Evolutionary conservation across 2,888 invertebrate species (phyloP), one percentile per base, ranked within the genome.

Genomic region (Orthonevra nobilis): DNA sequence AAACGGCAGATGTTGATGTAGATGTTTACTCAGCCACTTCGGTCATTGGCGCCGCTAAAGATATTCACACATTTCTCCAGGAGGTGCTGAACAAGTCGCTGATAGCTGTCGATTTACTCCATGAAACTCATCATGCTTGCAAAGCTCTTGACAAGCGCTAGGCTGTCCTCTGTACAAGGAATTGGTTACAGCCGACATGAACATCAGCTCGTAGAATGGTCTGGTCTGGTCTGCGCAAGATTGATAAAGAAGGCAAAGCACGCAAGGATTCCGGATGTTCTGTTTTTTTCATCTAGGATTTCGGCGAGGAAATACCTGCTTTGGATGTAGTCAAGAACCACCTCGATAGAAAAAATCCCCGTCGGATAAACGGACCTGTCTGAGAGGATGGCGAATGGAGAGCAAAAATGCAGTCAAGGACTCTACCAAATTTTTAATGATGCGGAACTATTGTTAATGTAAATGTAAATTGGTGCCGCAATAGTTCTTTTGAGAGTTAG

Each of bases 81-180:
- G 97, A 97, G 90, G 98, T 99, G 56, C 90, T 99, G 83, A 99
- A 99, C 90, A 96, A 95, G 68, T 95, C 99, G 17, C 92, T 98
- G 73, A 97, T 97, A 86, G 96, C 96, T 85, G 98, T 98, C 86
- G 98, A 98, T 73, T 93, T 99, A 38, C 96, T 98, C 15, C 95
- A 97, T 88, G 99, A 99, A 79, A 93, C 99, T 56, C 98, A 98
- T 85, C 98, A 99, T 91, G 96, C 97, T 84, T 96, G 98, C 83
- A 99, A 99, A 90, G 96, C 96, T 83, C 92, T 99, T 77, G 99
- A 99, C 92, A 99, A 98, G n/a, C n/a, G n/a, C n/a, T n/a, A n/a
- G n/a, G n/a, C n/a, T n/a, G n/a, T n/a, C n/a, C n/a, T n/a, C n/a
- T n/a, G n/a, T n/a, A n/a, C n/a, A n/a, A n/a, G 96, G 97, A 89